phyloP scores from a whole-genome alignment of 2,888 invertebrate genomes.

The Camptogramma bilineatum region DNA sequence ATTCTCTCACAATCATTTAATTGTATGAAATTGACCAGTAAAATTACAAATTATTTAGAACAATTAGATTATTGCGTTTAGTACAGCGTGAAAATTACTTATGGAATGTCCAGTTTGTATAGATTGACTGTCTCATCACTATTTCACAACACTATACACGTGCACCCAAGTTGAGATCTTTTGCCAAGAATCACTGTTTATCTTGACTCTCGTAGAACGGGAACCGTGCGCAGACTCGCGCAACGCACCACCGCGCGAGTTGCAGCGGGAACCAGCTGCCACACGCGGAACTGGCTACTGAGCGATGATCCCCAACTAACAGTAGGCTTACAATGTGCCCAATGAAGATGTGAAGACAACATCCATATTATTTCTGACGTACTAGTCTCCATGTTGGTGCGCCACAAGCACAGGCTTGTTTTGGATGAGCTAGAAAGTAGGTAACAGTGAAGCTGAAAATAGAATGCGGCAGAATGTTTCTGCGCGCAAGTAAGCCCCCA shows the following conservation, averaged over 20 bases:
- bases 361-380: conserved; percentile 8
- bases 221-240: conserved; percentile 12
- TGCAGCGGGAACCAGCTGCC: conserved; percentile 22
- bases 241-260: conserved; percentile 17
- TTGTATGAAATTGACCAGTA: conserved; percentile 32
- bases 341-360: conserved; percentile 22
- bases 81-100: conserved; percentile 8
- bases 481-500: conserved; percentile 26
- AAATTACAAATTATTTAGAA: conserved; percentile 16
- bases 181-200: conserved; percentile 20
- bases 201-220: conserved; percentile 19
- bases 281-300: conserved; percentile 18
- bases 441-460: conserved; percentile 41
- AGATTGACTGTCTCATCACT: conserved; percentile 38
- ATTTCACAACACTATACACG: conserved; percentile 43
- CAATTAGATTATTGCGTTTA: neutral
- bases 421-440: conserved; percentile 28
- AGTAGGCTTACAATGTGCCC: conserved; percentile 15
- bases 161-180: conserved; percentile 24
- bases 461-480: conserved; percentile 33
- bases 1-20: conserved; percentile 43
- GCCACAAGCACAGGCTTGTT: conserved; percentile 22
- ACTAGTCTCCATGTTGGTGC: conserved; percentile 12
- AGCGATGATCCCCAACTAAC: conserved; percentile 15
- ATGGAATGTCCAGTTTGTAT: conserved; percentile 28